A percentile compares a stretch with the other conserved stretches of the same genome.
Evolutionary conservation across 2,797 vertebrate species (phyloP).

Genomic region (Darevskia nairensis): DNA sequence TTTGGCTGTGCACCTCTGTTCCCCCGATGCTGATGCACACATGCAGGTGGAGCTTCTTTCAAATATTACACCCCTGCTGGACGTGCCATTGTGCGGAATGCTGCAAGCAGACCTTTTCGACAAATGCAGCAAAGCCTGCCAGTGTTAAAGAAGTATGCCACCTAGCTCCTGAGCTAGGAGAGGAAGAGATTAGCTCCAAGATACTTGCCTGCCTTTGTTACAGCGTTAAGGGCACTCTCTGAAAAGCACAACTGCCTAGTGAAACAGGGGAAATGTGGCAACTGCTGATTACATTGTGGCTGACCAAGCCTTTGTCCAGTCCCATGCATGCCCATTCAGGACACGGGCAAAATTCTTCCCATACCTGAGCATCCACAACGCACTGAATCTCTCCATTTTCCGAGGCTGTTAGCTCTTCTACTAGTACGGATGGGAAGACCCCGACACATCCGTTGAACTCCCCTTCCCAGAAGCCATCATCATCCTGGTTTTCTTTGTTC

Average conservation of each 20-base stretch:
- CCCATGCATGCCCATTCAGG: not conserved
- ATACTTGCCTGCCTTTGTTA: too few relatives aligned
- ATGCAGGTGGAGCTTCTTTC: not conserved
- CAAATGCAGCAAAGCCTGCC: not conserved
- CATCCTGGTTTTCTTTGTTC: slow-evolving; percentile 95
- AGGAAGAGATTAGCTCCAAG: not conserved
- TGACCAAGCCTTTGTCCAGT: not conserved
- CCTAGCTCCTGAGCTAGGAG: not conserved
- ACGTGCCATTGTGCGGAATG: not conserved
- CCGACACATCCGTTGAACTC: slow-evolving; percentile 92
- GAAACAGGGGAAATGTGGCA: not conserved
- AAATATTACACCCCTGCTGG: not conserved
- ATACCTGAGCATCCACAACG: slow-evolving; percentile 82
- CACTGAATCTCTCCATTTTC: slow-evolving; percentile 89
- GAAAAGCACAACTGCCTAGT: not conserved
- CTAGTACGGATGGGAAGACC: slow-evolving; percentile 95
- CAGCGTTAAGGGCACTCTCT: not conserved
- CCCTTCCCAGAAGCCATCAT: slow-evolving; percentile 99
- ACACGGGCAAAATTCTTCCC: not conserved
- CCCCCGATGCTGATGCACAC: not conserved
- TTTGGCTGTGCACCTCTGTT: too few relatives aligned
- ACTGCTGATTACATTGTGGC: not conserved
- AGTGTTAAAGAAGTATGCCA: not conserved
- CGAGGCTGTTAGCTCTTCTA: slow-evolving; percentile 88
- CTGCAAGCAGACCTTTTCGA: not conserved